Base-by-base conservation (phyloP, 1,140 invertebrate species). In the Pollicipes pollicipes region DNA sequence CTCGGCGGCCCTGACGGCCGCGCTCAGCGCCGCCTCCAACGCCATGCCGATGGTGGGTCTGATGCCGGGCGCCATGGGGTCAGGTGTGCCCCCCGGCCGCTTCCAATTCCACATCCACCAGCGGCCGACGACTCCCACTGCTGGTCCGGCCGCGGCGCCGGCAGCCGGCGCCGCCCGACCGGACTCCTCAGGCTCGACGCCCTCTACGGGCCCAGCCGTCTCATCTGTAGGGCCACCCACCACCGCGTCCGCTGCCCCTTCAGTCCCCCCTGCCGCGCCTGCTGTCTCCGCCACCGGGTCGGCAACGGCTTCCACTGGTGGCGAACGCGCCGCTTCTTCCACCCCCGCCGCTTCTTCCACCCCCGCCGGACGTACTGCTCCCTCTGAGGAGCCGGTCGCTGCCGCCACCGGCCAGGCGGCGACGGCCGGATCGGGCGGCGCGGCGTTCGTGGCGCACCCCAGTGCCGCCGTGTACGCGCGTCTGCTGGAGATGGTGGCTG, bases 101-200 rank as follows among this genome's bases (percentile, higher is more conserved):
- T 17, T 31, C 30, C 66, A 68, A 16, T 31, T 68, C 66, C 66
- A 68, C 66, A 31, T 30, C 66, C 66, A 68, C 29, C 66, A 16
- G 30, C 29, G 6, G 16, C 6, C 6, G 6, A 16, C 30, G 29
- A 4, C 29, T 4, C 66, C 66, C 6, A 4, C 66, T 68, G 6
- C 66, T 4, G 30, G 66, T 4, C 66, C 4, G 66, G 6, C 66
- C 30, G 30, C 29, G n/a, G n/a, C n/a, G n/a, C n/a, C n/a, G n/a
- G n/a, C n/a, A n/a, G n/a, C n/a, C n/a, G n/a, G n/a, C 30, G 66
- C 6, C 66, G 30, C 29, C 29, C 4, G 30, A 68, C 30, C 29
- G 66, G 66, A 4, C 66, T 4, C 66, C 66, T 68, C 29, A 31
- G 30, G 6, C 66, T 16, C 30, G 29, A 68, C 66, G 6, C 6